phyloP scores from a whole-genome alignment of 1,140 invertebrate genomes.

The Linepithema humile region DNA sequence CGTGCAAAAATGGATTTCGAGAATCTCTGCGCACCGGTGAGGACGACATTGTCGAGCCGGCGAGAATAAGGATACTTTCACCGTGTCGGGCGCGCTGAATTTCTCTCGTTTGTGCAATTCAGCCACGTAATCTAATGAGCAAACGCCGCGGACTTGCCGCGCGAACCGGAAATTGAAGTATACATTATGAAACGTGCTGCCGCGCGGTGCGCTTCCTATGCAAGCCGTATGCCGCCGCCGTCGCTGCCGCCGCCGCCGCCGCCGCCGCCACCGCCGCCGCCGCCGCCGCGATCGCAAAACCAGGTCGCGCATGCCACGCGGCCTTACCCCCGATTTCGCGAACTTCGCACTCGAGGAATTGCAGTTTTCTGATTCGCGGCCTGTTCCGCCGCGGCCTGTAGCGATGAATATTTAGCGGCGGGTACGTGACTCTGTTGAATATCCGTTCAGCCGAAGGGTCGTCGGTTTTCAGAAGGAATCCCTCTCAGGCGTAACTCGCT shows the following conservation, averaged over 20 bases:
- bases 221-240: conserved; percentile 15
- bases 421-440: conserved; percentile 22
- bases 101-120: conserved; percentile 67
- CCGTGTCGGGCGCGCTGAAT: conserved; percentile 45
- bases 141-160: conserved; percentile 58
- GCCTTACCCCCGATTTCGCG: conserved; percentile 22
- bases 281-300: conserved; percentile 30
- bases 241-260: neutral
- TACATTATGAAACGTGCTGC: conserved; percentile 66
- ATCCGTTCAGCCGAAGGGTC: conserved; percentile 5
- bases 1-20: conserved; percentile 31
- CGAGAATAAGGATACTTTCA: conserved; percentile 36
- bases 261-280: neutral
- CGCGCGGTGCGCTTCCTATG: conserved; percentile 40
- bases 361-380: conserved; percentile 48
- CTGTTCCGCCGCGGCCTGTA: neutral
- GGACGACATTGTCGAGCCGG: neutral
- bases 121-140: conserved; percentile 70
- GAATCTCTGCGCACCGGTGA: conserved; percentile 18
- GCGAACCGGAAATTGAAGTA: conserved; percentile 78
- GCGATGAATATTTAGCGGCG: conserved; percentile 48
- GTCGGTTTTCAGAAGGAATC: neutral
- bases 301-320: conserved; percentile 63
- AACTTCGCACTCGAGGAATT: conserved; percentile 20
- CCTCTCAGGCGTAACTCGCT: neutral